These are phyloP conservation scores for Enteromius mattozi DNA, from an alignment of 2,797 vertebrate genomes.

Conservation along the genomic window DNA sequence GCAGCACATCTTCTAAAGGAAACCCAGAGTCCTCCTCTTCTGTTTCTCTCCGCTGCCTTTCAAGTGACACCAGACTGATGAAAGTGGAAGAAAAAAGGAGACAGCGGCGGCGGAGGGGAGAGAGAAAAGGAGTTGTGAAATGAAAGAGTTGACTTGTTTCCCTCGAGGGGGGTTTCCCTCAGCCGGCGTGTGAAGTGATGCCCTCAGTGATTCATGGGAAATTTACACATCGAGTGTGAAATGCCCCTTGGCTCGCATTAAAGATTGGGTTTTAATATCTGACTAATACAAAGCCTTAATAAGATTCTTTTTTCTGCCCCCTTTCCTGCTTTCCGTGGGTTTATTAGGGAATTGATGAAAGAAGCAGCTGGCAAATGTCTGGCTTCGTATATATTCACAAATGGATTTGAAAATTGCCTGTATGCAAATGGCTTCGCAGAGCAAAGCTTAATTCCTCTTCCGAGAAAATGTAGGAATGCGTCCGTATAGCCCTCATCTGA, in stretches of 20 bases:
- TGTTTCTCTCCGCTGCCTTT: conserved; percentile 60
- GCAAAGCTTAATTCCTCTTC: conserved; percentile 49
- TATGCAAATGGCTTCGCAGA: conserved; percentile 54
- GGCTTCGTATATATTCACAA: conserved; percentile 58
- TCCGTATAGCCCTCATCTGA: conserved; percentile 25
- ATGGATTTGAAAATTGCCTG: conserved; percentile 61
- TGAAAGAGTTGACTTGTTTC: conserved; percentile 66
- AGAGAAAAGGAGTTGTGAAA: conserved; percentile 61
- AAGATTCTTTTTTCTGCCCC: conserved; percentile 58
- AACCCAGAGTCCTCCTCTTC: conserved; percentile 53
- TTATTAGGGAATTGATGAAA: conserved; percentile 64
- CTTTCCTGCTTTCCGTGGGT: conserved; percentile 51
- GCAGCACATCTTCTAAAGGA: conserved; percentile 56
- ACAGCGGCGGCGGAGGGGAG: conserved; percentile 55
- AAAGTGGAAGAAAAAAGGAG: conserved; percentile 62
- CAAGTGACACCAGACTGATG: conserved; percentile 66
- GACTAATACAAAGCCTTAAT: conserved; percentile 67
- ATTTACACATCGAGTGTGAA: conserved; percentile 61
- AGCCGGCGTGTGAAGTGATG: conserved; percentile 59
- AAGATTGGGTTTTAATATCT: conserved; percentile 68
- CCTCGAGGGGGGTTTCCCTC: conserved; percentile 63
- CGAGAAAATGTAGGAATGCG: conserved; percentile 3
- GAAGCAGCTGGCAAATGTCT: conserved; percentile 53
- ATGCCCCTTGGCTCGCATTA: conserved; percentile 60
- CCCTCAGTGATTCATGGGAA: conserved; percentile 63